Base-by-base conservation (phyloP, 2,888 invertebrate genomes). In the Eurytoma californica region DNA sequence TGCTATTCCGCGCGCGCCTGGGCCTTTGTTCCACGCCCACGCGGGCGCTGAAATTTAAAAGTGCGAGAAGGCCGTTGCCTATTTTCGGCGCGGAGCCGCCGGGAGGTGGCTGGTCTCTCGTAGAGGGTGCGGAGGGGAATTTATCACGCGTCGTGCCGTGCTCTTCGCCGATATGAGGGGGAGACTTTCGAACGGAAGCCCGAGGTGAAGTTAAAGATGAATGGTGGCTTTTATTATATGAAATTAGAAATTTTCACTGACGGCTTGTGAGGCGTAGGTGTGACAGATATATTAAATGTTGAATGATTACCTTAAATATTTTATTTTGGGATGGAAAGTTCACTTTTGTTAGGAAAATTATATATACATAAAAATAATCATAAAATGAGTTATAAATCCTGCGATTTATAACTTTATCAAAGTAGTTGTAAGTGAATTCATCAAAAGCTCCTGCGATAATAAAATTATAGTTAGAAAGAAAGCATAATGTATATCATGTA, bases 191-290 rank as follows among this genome's bases (percentile, higher is more conserved):
- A 18, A 47, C 9, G 18, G 55, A 30, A 55, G n/a, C 28, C 30
- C 24, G 24, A 24, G 39, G 49, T 49, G 18, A 13, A 13, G 49
- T 30, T 57, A 69, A 77, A 77, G 66, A 72, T 70, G 58, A 70
- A 77, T 72, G 72, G 58, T 66, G 57, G 77, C n/a, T 72, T 77
- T 77, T 72, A 77, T 77, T 72, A 72, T 60, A 51, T 61, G 53
- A 58, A 61, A 60, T 63, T 69, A 69, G 76, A 65, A 76, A 77
- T 77, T 70, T 70, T 57, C 53, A 77, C 53, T 60, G 63, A 60
- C 74, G 68, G 57, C n/a, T 24, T 55, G 68, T 68, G 53, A 28
- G 66, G n/a, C 49, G 65, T 60, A 72, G 65, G 51, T 60, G 61
- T 68, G 61, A 72, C 72, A 55, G 67, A 67, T 77, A 77, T 72